A percentile compares a stretch with the other conserved stretches of the same genome.
Evolutionary conservation across 2,113 vertebrate genomes (phyloP).

Genomic region (Muscicapa adusta): DNA sequence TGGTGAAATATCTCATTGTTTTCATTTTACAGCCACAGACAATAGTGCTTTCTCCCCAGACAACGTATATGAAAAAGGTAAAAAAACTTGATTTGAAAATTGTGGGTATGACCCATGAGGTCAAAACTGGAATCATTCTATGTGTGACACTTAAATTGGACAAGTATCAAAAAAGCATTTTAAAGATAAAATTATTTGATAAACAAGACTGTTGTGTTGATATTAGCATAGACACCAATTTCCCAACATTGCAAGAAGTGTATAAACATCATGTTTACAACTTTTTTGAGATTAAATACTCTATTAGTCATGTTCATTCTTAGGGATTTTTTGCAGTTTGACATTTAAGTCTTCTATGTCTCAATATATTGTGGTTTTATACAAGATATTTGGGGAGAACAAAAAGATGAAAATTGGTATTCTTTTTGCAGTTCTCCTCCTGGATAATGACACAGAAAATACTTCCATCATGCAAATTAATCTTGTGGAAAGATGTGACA

Average conservation of each 20-base stretch:
- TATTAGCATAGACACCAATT: neutral
- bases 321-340: neutral
- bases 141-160: neutral
- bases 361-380: neutral
- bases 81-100: neutral
- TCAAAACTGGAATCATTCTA: neutral
- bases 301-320: neutral
- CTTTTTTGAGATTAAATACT: neutral
- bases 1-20: neutral
- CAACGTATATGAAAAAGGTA: neutral
- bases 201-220: neutral
- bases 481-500: neutral
- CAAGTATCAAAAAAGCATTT: neutral
- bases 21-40: neutral
- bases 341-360: neutral
- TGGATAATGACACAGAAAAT: neutral
- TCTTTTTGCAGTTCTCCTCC: neutral
- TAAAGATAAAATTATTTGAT: neutral
- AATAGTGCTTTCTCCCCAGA: neutral
- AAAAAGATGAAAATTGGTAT: neutral
- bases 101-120: neutral
- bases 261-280: neutral
- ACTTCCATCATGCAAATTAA: neutral
- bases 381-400: neutral
- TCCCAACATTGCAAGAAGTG: neutral